Percentiles rank a stretch among this genome's conserved stretches.
Conservation (phyloP, 2,888 invertebrate species). For the Vesta saturnalis region DNA sequence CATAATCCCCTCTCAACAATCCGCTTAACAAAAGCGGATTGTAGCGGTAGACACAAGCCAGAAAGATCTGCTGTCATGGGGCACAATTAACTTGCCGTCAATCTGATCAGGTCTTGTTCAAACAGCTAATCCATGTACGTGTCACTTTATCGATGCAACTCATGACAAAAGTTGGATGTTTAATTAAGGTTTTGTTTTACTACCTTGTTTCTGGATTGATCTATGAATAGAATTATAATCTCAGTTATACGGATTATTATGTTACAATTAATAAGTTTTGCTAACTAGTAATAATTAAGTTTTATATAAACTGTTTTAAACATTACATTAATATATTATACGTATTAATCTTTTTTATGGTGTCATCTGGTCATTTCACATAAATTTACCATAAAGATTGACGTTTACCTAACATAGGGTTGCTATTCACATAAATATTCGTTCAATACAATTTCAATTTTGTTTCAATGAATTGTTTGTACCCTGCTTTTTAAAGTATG, state of each 20-base stretch:
- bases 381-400: no score
- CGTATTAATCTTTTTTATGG: no score
- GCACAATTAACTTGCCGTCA: slow-evolving; percentile 61
- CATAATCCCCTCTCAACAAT: slow-evolving; percentile 53
- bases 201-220: slow-evolving; percentile 12
- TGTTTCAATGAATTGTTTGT: no score
- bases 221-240: slow-evolving; percentile 6
- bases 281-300: no score
- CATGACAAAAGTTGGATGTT: slow-evolving; percentile 45
- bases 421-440: no score
- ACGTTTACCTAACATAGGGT: no score
- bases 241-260: background rate
- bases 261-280: background rate
- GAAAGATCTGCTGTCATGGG: slow-evolving; percentile 53
- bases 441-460: no score
- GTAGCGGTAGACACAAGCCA: slow-evolving; percentile 50
- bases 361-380: no score
- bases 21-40: slow-evolving; percentile 60
- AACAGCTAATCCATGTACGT: slow-evolving; percentile 60
- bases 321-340: no score
- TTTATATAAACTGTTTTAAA: no score
- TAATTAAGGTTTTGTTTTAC: slow-evolving; percentile 49
- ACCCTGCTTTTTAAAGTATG: no score
- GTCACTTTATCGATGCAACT: slow-evolving; percentile 50
- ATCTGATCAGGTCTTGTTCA: slow-evolving; percentile 59